Percentiles rank a stretch among this genome's conserved stretches.
phyloP scores from a whole-genome alignment of 1,140 invertebrate genomes.

The Drosophila prosaltans region DNA sequence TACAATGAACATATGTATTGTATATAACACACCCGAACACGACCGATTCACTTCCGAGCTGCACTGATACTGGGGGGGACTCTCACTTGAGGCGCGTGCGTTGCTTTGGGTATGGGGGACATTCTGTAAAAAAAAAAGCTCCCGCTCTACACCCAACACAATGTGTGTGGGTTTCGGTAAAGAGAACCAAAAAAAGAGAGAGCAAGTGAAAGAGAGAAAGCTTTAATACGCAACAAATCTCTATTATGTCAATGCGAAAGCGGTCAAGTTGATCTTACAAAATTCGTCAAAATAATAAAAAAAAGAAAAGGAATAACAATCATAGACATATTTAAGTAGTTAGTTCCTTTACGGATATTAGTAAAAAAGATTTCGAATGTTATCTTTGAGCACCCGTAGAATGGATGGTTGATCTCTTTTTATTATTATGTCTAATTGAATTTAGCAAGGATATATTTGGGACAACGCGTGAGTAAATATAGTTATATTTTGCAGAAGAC shows the following conservation, averaged over 20 bases:
- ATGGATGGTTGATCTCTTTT: no score
- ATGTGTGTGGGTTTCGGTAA: neutral
- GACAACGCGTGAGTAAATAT: no score
- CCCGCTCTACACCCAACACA: conserved; percentile 2
- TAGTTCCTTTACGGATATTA: no score
- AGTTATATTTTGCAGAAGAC: no score
- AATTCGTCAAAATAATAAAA: neutral
- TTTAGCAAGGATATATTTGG: no score
- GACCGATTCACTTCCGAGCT: conserved; percentile 40
- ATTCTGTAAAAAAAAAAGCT: conserved; percentile 15
- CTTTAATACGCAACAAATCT: conserved; percentile 9
- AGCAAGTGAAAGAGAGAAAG: conserved; percentile 14
- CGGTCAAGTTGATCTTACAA: conserved; percentile 1
- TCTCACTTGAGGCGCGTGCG: conserved; percentile 9
- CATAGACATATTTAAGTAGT: no score
- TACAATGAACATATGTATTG: conserved; percentile 20
- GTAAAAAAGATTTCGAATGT: no score
- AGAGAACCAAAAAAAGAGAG: neutral
- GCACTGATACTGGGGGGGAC: conserved; percentile 37
- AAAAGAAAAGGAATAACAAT: no score
- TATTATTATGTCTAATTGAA: no score
- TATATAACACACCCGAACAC: conserved; percentile 15
- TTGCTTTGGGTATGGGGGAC: conserved; percentile 10
- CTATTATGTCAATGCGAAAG: conserved; percentile 7
- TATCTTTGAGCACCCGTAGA: no score